Base-by-base conservation (phyloP, 2,113 vertebrate genomes). In the Sylvia atricapilla region DNA sequence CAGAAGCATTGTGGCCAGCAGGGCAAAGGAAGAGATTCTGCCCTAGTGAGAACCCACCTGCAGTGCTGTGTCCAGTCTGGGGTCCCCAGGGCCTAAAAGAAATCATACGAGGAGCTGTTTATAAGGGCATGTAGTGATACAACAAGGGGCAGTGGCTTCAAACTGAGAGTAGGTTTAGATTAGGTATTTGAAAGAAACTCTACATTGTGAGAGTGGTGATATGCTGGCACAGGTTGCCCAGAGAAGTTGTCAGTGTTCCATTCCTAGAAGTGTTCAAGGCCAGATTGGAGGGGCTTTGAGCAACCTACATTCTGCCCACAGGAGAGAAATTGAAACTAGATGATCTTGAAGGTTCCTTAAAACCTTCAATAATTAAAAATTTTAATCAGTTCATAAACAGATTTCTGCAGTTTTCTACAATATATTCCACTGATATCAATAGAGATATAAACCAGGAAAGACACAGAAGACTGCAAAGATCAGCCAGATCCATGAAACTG, bases 1-100 rank as follows among this genome's bases (percentile, higher is more conserved):
- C 33, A 28, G 33, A n/a, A 75, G 28, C 11, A 60, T 5, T 0
- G 0, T 14, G 33, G 44, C 6, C 23, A 60, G 11, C 15, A 50
- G 23, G 23, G 20, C 1, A 1, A n/a, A 20, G 23, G 4, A 30
- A 16, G 7, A 17, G 46, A 27, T 53, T 59, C 20, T 75, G 9
- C n/a, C 11, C 39, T 35, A 5, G 10, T 59, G 46, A 50, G 12
- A 66, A 3, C 8, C 7, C 22, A 16, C 8, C 15, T 23, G 2
- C 1, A 74, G 7, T 9, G 6, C 9, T 68, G 39, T 6, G 6
- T 31, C 7, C 53, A 25, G 23, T n/a, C 11, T 59, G 33, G 15
- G 9, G 7, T 17, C 24, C 15, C 9, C 19, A 66, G 11, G 6
- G 13, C 11, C 20, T 47, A 15, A n/a, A 39, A 60, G 20, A 35